Conservation (phyloP, 1,140 invertebrate genomes). For the Hypsibius dujardini region DNA sequence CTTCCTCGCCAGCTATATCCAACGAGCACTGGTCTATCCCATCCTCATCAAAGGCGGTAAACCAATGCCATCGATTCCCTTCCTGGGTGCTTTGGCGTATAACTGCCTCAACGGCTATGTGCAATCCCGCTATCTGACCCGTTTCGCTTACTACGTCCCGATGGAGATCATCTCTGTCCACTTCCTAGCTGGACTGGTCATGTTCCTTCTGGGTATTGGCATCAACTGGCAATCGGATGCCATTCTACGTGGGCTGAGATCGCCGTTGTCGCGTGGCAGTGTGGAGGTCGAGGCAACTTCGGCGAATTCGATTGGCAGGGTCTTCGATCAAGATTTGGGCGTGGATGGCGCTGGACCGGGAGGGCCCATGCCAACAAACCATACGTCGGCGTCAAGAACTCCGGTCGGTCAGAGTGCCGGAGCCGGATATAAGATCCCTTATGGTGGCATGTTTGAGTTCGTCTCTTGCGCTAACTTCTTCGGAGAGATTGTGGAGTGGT, state of each 20-base stretch:
- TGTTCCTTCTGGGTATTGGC: constrained; percentile 37
- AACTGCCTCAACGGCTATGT: constrained; percentile 38
- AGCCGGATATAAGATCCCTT: constrained; percentile 39
- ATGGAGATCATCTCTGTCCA: not conserved
- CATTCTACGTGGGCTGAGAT: constrained; percentile 33
- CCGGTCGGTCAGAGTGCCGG: not conserved
- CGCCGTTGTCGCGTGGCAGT: constrained; percentile 33
- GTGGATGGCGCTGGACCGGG: not conserved
- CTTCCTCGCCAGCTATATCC: not conserved
- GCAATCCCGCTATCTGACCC: constrained; percentile 35
- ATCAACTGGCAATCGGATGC: constrained; percentile 40
- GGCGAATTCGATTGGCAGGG: not conserved
- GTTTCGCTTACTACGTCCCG: constrained; percentile 23
- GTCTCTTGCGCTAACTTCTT: constrained; percentile 44
- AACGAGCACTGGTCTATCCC: constrained; percentile 36
- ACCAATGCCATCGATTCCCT: constrained; percentile 34
- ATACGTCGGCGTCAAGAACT: constrained; percentile 21
- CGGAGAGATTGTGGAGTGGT: constrained; percentile 45
- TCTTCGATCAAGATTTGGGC: not conserved
- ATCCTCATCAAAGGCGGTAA: constrained; percentile 36
- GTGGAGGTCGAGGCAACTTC: constrained; percentile 32
- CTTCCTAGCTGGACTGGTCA: constrained; percentile 27
- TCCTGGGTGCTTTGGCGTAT: constrained; percentile 36
- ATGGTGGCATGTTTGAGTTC: constrained; percentile 40
- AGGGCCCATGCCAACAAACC: not conserved